Evolutionary conservation across 2,888 invertebrate species (phyloP), one percentile per base, ranked within the genome.

Genomic region (Agrochola lota): DNA sequence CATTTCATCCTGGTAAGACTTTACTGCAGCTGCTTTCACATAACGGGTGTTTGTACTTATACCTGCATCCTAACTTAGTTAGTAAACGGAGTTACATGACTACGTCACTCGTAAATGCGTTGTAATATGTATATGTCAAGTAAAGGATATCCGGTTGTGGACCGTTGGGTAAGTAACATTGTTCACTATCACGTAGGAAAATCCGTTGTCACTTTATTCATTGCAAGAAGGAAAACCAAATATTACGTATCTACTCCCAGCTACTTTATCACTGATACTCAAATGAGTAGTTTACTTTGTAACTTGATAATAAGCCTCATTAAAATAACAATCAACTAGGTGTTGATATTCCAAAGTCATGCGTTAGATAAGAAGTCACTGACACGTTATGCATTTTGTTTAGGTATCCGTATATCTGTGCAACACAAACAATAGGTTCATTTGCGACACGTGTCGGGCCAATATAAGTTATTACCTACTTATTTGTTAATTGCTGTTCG

Each of bases 31-130:
- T 92, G 94, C 94, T 95, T 95, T 81, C 94, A 92, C 93, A 85
- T 84, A 88, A 91, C 93, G 91, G 92, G 93, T 92, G 92, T 91
- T 89, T 85, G 88, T 85, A 88, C 87, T 86, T 87, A 81, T 80
- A 84, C 85, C 62, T 67, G 30, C 62, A 68, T 80, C 52, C 63
- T 74, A 46, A 23, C 63, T 74, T n/a, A 90, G 90, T 91, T n/a
- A 90, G 90, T 91, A 91, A 92, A 92, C 88, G 26, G 90, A 85
- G 90, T 94, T 94, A 93, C 92, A 92, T 93, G 93, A 93, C 94
- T 94, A 93, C 92, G 92, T 93, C 93, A 93, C 90, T 84, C 26
- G 63, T 67, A 80, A 30, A 68, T 68, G 74, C 57, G 43, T 74
- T 43, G 49, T 63, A 81, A 74, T 57, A 62, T 74, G 60, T 63